Evolutionary conservation across 92 coral and sea anemone genomes (phyloP).

Genomic region (Actinernus sp.): DNA sequence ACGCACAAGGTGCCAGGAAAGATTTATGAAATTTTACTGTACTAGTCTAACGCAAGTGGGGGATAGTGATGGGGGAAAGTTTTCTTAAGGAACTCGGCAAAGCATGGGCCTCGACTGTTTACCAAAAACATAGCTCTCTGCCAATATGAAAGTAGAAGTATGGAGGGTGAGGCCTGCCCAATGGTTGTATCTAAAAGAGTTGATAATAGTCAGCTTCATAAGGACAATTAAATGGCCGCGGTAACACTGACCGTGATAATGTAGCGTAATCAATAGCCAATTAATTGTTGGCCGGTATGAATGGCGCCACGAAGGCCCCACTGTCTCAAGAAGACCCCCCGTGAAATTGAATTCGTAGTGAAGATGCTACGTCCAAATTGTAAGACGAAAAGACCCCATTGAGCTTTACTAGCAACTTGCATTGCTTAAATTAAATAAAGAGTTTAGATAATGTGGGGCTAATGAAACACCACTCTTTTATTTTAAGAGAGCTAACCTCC

Average conservation of each 20-base stretch:
- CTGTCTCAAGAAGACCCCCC: conserved; percentile 83
- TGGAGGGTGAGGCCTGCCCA: conserved; percentile 95
- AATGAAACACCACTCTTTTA: conserved; percentile 76
- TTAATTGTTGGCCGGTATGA: conserved; percentile 97
- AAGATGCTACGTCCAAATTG: conserved; percentile 93
- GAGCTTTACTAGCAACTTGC: conserved; percentile 88
- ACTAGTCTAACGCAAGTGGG: conserved; percentile 88
- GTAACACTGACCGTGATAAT: conserved; percentile 94
- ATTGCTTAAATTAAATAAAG: conserved; percentile 54
- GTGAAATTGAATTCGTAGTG: conserved; percentile 93
- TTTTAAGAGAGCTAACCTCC: conserved; percentile 78
- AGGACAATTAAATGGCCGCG: conserved; percentile 94
- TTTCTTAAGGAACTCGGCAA: conserved; percentile 97
- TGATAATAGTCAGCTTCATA: conserved; percentile 65
- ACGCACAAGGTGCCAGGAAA: conserved; percentile 87
- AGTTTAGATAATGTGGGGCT: conserved; percentile 79
- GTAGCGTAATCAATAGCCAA: conserved; percentile 93
- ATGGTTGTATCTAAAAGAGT: conserved; percentile 83
- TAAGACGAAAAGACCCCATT: conserved; percentile 93
- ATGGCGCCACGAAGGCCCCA: conserved; percentile 90
- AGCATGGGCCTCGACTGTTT: conserved; percentile 91
- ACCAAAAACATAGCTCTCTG: conserved; percentile 97
- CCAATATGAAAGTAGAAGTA: conserved; percentile 77
- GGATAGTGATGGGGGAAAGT: conserved; percentile 78
- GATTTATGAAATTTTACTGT: conserved; percentile 73